Conservation (phyloP, 2,113 vertebrate species). For the Urocolius indicus region DNA sequence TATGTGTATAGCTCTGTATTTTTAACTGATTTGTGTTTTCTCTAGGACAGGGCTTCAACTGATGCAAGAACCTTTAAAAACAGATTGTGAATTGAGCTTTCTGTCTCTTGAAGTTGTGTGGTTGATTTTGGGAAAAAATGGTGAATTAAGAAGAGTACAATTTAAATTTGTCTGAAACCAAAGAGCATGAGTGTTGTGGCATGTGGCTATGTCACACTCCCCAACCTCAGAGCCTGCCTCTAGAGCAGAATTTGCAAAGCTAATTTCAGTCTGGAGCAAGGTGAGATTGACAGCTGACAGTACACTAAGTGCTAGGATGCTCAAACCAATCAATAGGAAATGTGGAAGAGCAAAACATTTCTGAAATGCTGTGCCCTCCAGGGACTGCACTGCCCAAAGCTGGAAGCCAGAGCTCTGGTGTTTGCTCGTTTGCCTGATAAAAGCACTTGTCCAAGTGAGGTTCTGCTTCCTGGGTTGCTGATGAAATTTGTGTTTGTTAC, state of each 20-base stretch:
- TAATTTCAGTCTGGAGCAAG: background rate
- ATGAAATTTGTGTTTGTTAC: background rate
- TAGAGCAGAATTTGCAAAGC: conserved; percentile 16
- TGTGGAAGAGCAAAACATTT: background rate
- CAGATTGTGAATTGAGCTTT: background rate
- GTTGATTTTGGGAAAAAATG: background rate
- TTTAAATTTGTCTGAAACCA: background rate
- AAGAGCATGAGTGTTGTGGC: background rate
- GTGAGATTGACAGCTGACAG: conserved; percentile 17
- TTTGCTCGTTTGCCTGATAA: background rate
- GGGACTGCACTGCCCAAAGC: background rate
- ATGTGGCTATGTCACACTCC: background rate
- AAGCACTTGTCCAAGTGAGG: background rate
- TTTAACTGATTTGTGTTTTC: background rate
- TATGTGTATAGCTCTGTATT: background rate
- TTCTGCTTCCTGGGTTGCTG: background rate
- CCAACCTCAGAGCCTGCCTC: background rate
- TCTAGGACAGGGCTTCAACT: background rate
- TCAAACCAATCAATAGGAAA: background rate
- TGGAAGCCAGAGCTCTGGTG: background rate
- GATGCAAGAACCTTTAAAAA: background rate
- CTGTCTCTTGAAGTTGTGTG: background rate
- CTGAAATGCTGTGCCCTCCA: background rate
- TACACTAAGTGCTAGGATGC: background rate
- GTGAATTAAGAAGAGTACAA: background rate